phyloP scores from a whole-genome alignment of 2,113 vertebrate species.

The Vulpes lagopus region DNA sequence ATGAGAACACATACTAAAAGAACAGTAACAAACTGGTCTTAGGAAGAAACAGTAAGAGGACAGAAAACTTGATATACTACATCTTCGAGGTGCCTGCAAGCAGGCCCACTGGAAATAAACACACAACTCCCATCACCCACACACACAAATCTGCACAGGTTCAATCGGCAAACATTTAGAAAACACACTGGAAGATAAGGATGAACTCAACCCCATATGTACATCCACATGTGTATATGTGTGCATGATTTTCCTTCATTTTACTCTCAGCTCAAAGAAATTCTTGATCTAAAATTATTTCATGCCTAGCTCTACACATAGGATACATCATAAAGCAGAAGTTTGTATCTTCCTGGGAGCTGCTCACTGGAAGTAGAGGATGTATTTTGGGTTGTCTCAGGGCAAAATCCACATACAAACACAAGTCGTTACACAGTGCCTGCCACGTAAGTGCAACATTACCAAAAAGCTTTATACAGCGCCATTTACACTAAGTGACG shows the following conservation, averaged over 20 bases:
- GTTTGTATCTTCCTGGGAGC: background rate
- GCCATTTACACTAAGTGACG: background rate
- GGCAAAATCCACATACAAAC: background rate
- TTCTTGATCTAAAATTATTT: background rate
- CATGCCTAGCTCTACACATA: background rate
- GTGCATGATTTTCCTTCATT: background rate
- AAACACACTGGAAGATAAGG: background rate
- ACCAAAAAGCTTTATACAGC: background rate
- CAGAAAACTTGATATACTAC: background rate
- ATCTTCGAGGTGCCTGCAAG: background rate
- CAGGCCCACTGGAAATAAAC: background rate
- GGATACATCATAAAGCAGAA: background rate
- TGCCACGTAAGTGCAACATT: background rate
- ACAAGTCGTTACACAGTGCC: background rate
- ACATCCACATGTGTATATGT: background rate
- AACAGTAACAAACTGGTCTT: background rate
- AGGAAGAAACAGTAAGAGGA: background rate
- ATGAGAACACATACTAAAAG: constrained; percentile 11
- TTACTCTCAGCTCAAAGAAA: constrained; percentile 23
- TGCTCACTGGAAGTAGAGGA: background rate
- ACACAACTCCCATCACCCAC: background rate
- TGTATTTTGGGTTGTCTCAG: background rate
- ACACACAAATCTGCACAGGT: constrained; percentile 17
- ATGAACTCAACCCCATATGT: background rate
- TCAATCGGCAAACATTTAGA: background rate